A percentile compares a stretch with the other conserved stretches of the same genome.
Conservation (phyloP, 2,888 invertebrate species). For the Galeopsomyia nigrocyanea region DNA sequence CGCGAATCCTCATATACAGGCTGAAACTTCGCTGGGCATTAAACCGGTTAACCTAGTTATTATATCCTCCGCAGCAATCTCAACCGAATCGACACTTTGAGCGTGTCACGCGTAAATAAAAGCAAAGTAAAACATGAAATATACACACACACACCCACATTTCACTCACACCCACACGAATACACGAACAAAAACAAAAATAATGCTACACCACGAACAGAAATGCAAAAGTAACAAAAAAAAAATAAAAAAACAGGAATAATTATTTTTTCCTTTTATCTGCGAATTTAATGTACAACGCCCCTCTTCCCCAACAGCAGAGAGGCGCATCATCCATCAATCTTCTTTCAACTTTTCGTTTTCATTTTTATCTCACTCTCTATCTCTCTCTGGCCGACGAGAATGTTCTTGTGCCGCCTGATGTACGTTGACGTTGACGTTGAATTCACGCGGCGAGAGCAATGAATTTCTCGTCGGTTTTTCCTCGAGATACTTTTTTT, state of each 20-base stretch:
- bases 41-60: conserved; percentile 66
- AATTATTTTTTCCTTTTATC: conserved; percentile 1
- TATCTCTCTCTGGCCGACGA: background rate
- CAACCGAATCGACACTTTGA: conserved; percentile 45
- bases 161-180: conserved; percentile 39
- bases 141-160: conserved; percentile 42
- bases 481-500: background rate
- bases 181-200: conserved; percentile 20
- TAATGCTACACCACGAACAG: background rate
- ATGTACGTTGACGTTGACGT: background rate
- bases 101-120: conserved; percentile 41
- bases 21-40: conserved; percentile 68
- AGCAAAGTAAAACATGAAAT: conserved; percentile 28
- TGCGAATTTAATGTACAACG: background rate
- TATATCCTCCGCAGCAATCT: conserved; percentile 55
- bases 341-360: conserved; percentile 27
- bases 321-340: conserved; percentile 40
- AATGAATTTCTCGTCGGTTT: too few relatives aligned
- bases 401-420: background rate
- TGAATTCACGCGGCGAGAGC: background rate
- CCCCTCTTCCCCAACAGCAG: conserved; percentile 12
- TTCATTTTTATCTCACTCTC: conserved; percentile 7
- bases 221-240: conserved; percentile 16
- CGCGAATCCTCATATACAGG: conserved; percentile 54
- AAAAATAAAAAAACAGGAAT: conserved; percentile 13